Conservation (phyloP, 2,888 invertebrate genomes). For the Argyresthia goedartella region DNA sequence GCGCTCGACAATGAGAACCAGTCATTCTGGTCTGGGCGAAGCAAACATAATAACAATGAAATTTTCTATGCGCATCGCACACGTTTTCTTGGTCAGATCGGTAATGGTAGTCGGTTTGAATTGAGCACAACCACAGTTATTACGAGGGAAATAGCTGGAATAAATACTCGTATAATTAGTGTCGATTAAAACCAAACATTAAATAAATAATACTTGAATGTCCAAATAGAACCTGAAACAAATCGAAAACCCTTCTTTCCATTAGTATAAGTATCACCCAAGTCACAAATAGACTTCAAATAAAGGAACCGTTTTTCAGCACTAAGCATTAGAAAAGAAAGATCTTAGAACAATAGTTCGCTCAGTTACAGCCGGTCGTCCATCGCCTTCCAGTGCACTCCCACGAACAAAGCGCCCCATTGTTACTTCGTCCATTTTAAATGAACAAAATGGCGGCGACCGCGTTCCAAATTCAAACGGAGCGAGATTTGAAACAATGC, state of each 20-base stretch:
- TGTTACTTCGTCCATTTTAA: conserved; percentile 67
- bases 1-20: conserved; percentile 42
- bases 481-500: conserved; percentile 60
- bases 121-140: too few species aligned
- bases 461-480: conserved; percentile 44
- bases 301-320: too few species aligned
- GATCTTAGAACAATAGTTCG: conserved; percentile 49
- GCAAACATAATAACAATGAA: too few species aligned
- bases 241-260: too few species aligned
- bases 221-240: too few species aligned
- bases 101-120: too few species aligned
- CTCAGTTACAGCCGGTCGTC: conserved; percentile 33
- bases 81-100: not conserved
- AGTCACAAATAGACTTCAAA: too few species aligned
- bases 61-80: not conserved
- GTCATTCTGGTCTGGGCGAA: conserved; percentile 41
- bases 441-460: conserved; percentile 63
- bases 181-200: too few species aligned
- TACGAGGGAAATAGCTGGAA: too few species aligned
- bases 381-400: conserved; percentile 28
- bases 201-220: too few species aligned
- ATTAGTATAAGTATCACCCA: too few species aligned
- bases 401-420: conserved; percentile 51
- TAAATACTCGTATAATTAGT: too few species aligned
- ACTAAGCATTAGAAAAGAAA: conserved; percentile 32